Evolutionary conservation across 2,797 vertebrate species (phyloP), one percentile per base, ranked within the genome.

Genomic region (Catharus ustulatus): DNA sequence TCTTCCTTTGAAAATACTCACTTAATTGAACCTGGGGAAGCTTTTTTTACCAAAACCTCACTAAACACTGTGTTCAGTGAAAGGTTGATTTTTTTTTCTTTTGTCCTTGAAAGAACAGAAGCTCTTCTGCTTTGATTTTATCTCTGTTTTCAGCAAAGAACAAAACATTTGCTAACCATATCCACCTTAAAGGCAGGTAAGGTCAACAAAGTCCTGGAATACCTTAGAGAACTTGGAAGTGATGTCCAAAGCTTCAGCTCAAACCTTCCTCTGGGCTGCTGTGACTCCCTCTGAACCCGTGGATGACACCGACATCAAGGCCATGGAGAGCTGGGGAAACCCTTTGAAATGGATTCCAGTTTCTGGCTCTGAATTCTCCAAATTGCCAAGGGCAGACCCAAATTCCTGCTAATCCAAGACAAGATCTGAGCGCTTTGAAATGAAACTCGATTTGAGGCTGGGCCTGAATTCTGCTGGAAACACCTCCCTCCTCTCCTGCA

Each of bases 71-170:
- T 27, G 42, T 80, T 94, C 90, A 87, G 38, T 36, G 61, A 64
- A 85, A 87, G 61, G 79, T 32, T 80, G 81, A 29, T 38, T 38
- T 38, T 38, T 38, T 38, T 38, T 63, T 75, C 67, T 84, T 80
- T 88, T 48, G 67, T 62, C 30, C 74, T 74, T 80, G 90, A 75
- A 90, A 84, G 83, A 94, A 78, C 54, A 93, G 73, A 86, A 85
- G 36, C 15, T 87, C 78, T 91, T 79, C 45, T 88, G 46, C 27
- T 88, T 89, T 88, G 80, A 86, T 82, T 93, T 75, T 55, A 49
- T 71, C 42, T 87, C 67, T 76, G 49, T 66, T 89, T 81, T 72
- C 62, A 42, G 40, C 48, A 75, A 88, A 77, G 87, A 80, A 73
- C 43, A 84, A 90, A 84, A 78, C 48, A 30, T 63, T 79, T 86